A percentile compares a stretch with the other conserved stretches of the same genome.
phyloP scores from a whole-genome alignment of 37 sponge, comb jelly and placozoan species.

The Dysidea cf. avara region DNA sequence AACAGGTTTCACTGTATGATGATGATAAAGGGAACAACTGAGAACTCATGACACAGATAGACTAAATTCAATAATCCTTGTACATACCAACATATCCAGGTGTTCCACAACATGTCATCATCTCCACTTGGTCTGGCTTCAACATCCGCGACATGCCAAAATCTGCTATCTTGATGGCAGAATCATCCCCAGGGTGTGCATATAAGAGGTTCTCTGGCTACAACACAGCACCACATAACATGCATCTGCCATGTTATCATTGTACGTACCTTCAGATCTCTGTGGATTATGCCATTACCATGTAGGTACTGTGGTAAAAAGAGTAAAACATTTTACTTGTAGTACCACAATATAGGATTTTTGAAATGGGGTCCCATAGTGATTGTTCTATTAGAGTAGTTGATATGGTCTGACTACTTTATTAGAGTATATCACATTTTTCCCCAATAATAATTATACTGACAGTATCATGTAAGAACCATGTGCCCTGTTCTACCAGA shows the following conservation, averaged over 20 bases:
- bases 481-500: no score
- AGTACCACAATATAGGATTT: no score
- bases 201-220: slow-evolving; percentile 49
- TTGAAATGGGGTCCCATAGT: no score
- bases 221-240: background rate
- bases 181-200: background rate
- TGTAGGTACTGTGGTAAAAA: slow-evolving; percentile 41
- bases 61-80: background rate
- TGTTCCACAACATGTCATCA: slow-evolving; percentile 37
- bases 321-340: no score
- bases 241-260: background rate
- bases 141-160: slow-evolving; percentile 40
- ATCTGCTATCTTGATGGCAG: slow-evolving; percentile 32
- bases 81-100: slow-evolving; percentile 46
- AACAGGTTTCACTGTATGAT: no score
- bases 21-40: no score
- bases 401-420: no score
- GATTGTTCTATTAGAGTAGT: no score
- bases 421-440: no score
- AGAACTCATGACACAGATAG: no score
- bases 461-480: no score
- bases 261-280: slow-evolving; percentile 17
- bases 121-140: background rate
- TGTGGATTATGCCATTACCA: slow-evolving; percentile 18
- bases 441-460: no score